Conservation (phyloP, 2,888 invertebrate species). For the Phoenoteleia sp. region DNA sequence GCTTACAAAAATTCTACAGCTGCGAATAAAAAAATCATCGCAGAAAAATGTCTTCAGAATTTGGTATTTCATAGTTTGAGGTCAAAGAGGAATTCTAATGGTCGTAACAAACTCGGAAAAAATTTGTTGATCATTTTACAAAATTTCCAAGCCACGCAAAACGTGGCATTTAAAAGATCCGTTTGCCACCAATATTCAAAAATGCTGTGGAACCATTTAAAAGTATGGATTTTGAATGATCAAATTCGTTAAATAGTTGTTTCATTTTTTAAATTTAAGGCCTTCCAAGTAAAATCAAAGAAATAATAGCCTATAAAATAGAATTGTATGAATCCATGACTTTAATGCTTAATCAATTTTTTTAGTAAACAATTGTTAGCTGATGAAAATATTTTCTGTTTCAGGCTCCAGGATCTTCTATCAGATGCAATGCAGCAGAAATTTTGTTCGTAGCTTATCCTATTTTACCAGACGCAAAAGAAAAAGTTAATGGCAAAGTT, state of each 20-base stretch:
- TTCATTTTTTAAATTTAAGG: no score
- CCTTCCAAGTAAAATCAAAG: no score
- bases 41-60: conserved; percentile 69
- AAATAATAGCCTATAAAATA: no score
- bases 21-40: conserved; percentile 63
- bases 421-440: conserved; percentile 77
- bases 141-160: conserved; percentile 57
- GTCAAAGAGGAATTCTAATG: conserved; percentile 61
- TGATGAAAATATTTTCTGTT: background rate
- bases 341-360: background rate
- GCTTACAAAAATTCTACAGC: conserved; percentile 67
- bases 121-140: conserved; percentile 73
- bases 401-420: conserved; percentile 73
- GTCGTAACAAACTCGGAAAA: conserved; percentile 70
- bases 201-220: conserved; percentile 73
- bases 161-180: conserved; percentile 50
- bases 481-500: conserved; percentile 20
- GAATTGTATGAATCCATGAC: no score
- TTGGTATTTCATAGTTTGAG: conserved; percentile 75
- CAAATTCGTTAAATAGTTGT: no score
- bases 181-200: conserved; percentile 68
- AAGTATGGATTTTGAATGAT: conserved; percentile 74
- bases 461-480: conserved; percentile 15
- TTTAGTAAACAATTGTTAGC: background rate
- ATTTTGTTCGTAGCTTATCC: conserved; percentile 73